Evolutionary conservation across 1,140 invertebrate species (phyloP), one percentile per base, ranked within the genome.

Genomic region (Drosophila sp.): DNA sequence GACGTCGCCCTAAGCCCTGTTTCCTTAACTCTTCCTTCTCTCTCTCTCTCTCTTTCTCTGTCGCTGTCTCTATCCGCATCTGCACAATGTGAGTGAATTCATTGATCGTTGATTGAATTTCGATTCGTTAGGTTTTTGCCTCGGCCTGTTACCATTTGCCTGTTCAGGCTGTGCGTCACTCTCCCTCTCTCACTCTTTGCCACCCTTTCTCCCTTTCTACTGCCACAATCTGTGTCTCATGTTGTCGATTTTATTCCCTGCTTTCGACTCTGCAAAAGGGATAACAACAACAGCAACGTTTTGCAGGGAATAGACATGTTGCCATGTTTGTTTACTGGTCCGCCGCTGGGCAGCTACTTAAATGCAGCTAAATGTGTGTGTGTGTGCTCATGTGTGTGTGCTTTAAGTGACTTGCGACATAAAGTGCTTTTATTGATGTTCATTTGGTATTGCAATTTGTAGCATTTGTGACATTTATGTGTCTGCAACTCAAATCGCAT

Each of bases 31-130:
- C 6, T 14, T 2, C 11, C 13, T 3, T 25, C 38, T n/a, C 13
- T n/a, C 11, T 9, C 9, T 13, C 51, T 1, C 40, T 41, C 40
- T 2, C 40, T 46, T 21, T 25, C 13, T 2, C 16, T 36, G 8
- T 46, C 18, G n/a, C n/a, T n/a, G n/a, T 43, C 13, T 6, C 4
- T 16, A 7, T 43, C 3, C 5, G 2, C 2, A 21, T 11, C 11
- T 38, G 16, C 21, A 13, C 7, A 54, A 58, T 56, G 61, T 56
- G 56, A 43, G 57, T 57, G 72, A 70, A 59, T 87, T 87, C 82
- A 87, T 82, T 87, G 82, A 87, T 89, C 83, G 81, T 83, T 87
- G 83, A 87, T 87, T 89, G 83, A 87, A 81, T 87, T 87, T 87
- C 81, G 73, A 75, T 89, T 83, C 76, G 76, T 77, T 83, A 71